Base-by-base conservation (phyloP, 2,888 invertebrate genomes). In the Lasioglossum vierecki region DNA sequence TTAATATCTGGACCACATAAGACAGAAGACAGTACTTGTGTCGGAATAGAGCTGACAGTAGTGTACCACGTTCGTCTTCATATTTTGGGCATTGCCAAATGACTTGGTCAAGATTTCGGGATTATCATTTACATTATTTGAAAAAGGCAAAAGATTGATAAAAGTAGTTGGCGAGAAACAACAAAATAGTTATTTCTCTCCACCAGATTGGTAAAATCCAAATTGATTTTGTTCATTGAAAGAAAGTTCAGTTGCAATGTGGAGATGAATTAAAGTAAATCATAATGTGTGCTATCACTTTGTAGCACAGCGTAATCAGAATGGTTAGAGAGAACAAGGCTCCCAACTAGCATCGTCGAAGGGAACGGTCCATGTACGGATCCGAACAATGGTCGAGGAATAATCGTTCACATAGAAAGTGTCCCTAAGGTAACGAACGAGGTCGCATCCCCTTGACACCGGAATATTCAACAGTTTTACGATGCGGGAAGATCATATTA, bases 401-500 rank as follows among this genome's bases (percentile, higher is more conserved):
- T 68, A 68, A 68, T 68, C 30, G 46, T 66, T 30, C 72, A 15
- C 70, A 39, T 26, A 76, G 71, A 53, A 63, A 83, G 60, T 46
- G 71, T 49, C 44, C 18, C 2, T 2, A 39, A 63, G 15, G n/a
- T 6, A 46, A 74, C 15, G 49, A 78, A 41, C 39, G 68, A 71
- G 82, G 78, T 88, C 66, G 73, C 70, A 74, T 71, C 81, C 72
- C 77, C 73, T 74, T 39, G 82, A 76, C 71, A 79, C 44, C 44
- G 68, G 76, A 82, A 79, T 86, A 71, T 82, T 81, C 68, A 66
- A n/a, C 53, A 63, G 70, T 78, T 82, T 84, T 79, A 82, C 80
- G 85, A 85, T 80, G 74, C 81, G 35, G 87, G n/a, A 81, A 80
- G 83, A 85, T 84, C 81, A 73, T 83, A 83, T 88, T 88, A 88